Percentiles rank a stretch among this genome's conserved stretches.
Evolutionary conservation across 2,888 invertebrate species (phyloP).

Genomic region (Drosophila barbarae): DNA sequence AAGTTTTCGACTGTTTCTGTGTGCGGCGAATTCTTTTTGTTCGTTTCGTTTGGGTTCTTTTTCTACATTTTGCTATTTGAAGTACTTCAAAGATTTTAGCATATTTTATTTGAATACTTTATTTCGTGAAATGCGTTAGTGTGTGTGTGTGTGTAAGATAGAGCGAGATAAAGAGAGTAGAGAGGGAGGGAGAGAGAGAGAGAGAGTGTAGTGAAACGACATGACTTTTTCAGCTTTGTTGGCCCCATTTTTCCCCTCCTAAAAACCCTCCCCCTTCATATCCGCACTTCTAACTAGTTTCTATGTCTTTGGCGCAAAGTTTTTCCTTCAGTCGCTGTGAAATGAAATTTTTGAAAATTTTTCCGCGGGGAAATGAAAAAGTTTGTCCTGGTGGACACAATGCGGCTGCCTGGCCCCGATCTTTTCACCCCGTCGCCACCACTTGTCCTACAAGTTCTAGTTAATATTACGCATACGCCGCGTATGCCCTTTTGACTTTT

Average conservation of each 20-base stretch:
- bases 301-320: slow-evolving; percentile 72
- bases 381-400: slow-evolving; percentile 71
- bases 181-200: neutral
- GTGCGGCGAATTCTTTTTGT: slow-evolving; percentile 45
- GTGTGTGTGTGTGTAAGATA: slow-evolving; percentile 15
- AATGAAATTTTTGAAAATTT: slow-evolving; percentile 75
- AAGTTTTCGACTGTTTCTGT: slow-evolving; percentile 62
- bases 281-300: slow-evolving; percentile 67
- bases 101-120: slow-evolving; percentile 75
- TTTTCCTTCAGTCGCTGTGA: slow-evolving; percentile 69
- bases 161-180: slow-evolving; percentile 3
- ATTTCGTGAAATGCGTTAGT: slow-evolving; percentile 68
- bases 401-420: slow-evolving; percentile 59
- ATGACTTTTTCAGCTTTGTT: slow-evolving; percentile 68
- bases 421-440: slow-evolving; percentile 12
- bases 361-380: slow-evolving; percentile 76
- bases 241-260: slow-evolving; percentile 32
- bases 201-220: slow-evolving; percentile 43
- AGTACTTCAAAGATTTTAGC: slow-evolving; percentile 76
- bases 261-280: slow-evolving; percentile 21
- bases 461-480: slow-evolving; percentile 70
- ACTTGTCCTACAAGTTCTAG: slow-evolving; percentile 53
- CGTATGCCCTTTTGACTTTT: slow-evolving; percentile 72
- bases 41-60: slow-evolving; percentile 46
- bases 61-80: slow-evolving; percentile 69